A percentile compares a stretch with the other conserved stretches of the same genome.
phyloP scores from a whole-genome alignment of 1,140 invertebrate genomes.

The Listronotus bonariensis region DNA sequence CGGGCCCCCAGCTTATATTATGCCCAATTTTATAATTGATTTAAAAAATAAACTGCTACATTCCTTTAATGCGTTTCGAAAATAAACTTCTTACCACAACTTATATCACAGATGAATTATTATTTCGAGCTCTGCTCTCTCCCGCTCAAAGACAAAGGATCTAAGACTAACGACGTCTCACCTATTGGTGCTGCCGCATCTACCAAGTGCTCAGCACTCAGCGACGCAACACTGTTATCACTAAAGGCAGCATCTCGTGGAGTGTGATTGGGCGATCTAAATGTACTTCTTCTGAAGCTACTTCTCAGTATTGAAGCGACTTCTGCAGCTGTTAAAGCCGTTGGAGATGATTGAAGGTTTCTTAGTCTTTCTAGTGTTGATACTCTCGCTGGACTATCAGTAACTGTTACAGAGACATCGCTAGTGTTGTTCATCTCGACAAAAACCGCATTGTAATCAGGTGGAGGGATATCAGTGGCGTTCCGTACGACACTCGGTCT shows the following conservation, averaged over 20 bases:
- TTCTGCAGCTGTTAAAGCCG: slow-evolving; percentile 61
- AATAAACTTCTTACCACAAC: neutral
- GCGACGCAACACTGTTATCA: slow-evolving; percentile 50
- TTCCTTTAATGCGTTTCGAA: neutral
- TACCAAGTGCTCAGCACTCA: slow-evolving; percentile 63
- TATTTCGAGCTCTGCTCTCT: slow-evolving; percentile 25
- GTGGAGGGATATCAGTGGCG: slow-evolving; percentile 59
- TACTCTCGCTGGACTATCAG: slow-evolving; percentile 31
- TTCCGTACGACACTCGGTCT: slow-evolving; percentile 5
- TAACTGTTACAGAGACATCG: slow-evolving; percentile 22
- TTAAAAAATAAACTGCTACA: no score
- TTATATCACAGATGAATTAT: slow-evolving; percentile 40
- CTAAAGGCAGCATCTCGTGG: slow-evolving; percentile 34
- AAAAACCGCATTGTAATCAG: slow-evolving; percentile 67
- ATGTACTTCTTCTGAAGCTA: slow-evolving; percentile 60
- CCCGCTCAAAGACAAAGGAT: slow-evolving; percentile 34
- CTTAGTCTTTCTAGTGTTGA: slow-evolving; percentile 44
- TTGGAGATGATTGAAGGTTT: slow-evolving; percentile 44
- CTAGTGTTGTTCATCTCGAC: slow-evolving; percentile 54
- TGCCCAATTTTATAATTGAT: no score
- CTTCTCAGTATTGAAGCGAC: slow-evolving; percentile 64
- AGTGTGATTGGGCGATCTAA: slow-evolving; percentile 27
- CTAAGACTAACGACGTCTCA: slow-evolving; percentile 59
- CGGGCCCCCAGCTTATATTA: no score
- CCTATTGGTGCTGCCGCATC: slow-evolving; percentile 65